phyloP scores from a whole-genome alignment of 2,113 vertebrate genomes.

The Microcebus griseorufus region DNA sequence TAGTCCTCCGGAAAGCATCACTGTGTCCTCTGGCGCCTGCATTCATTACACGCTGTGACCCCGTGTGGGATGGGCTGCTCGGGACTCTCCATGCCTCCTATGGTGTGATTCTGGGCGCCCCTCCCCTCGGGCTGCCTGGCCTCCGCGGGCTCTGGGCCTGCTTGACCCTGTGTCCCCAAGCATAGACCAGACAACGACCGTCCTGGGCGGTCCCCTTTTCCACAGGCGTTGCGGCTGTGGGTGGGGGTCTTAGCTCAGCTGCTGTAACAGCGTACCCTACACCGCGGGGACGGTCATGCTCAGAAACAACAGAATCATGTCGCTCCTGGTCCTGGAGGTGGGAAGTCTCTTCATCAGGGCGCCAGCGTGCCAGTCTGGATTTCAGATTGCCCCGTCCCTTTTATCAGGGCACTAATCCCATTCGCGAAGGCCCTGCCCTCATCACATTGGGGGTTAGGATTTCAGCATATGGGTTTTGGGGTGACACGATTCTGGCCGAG shows the following conservation, averaged over 20 bases:
- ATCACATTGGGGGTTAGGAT: background rate
- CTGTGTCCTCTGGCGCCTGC: background rate
- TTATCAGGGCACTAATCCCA: background rate
- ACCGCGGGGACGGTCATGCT: too few relatives aligned
- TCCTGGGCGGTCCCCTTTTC: too few relatives aligned
- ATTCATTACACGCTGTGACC: background rate
- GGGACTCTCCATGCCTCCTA: background rate
- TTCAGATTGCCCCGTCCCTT: background rate
- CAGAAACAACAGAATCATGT: background rate
- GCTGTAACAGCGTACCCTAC: background rate
- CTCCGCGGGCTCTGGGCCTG: background rate
- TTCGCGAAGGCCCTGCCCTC: background rate
- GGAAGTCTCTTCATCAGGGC: background rate
- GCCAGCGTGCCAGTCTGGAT: background rate
- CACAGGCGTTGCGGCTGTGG: too few relatives aligned
- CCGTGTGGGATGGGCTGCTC: fast-evolving
- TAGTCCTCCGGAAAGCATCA: background rate
- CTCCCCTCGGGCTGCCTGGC: background rate
- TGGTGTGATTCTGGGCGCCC: background rate
- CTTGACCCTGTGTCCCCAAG: background rate
- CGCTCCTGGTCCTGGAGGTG: background rate
- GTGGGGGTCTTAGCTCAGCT: background rate
- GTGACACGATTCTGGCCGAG: background rate
- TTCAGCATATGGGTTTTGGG: background rate
- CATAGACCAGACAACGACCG: too few relatives aligned